Percentiles rank a stretch among this genome's conserved stretches.
These are phyloP conservation scores for Cordilura impudica DNA, from an alignment of 2,888 invertebrate genomes.

Conservation along the genomic window DNA sequence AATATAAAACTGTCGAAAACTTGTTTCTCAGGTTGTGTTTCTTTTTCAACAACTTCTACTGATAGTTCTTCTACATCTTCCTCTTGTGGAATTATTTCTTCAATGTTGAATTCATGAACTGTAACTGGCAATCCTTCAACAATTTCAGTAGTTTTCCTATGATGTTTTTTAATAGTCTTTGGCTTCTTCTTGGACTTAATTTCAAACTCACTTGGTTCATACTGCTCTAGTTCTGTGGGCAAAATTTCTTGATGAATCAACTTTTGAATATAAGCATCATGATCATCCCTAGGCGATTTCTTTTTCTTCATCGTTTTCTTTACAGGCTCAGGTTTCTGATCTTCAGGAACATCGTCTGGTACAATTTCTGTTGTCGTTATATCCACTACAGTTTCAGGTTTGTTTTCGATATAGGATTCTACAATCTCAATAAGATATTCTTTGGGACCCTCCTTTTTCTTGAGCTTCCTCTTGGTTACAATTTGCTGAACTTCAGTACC, in stretches of 20 bases:
- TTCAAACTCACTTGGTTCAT: conserved; percentile 73
- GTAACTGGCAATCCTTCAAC: conserved; percentile 70
- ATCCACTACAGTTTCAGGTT: conserved; percentile 76
- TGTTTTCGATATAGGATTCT: conserved; percentile 76
- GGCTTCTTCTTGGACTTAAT: conserved; percentile 72
- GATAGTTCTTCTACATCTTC: conserved; percentile 67
- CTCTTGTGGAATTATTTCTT: conserved; percentile 67
- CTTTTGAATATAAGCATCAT: conserved; percentile 71
- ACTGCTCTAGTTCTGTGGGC: conserved; percentile 74
- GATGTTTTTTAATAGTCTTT: conserved; percentile 74
- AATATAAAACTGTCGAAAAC: conserved; percentile 17
- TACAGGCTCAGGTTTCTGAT: conserved; percentile 21
- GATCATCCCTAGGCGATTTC: conserved; percentile 70
- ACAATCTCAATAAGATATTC: conserved; percentile 77
- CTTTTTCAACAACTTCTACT: conserved; percentile 66
- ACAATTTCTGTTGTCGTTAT: conserved; percentile 77
- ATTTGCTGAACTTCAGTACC: conserved; percentile 72
- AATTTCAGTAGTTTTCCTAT: conserved; percentile 72
- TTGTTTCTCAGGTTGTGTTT: conserved; percentile 74
- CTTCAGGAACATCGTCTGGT: conserved; percentile 60
- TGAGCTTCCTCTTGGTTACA: conserved; percentile 74
- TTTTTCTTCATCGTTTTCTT: conserved; percentile 68
- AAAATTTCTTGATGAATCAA: conserved; percentile 74
- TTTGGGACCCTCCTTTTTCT: conserved; percentile 77
- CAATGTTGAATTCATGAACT: conserved; percentile 69